Evolutionary conservation across 53 echinoderm and acorn worm genomes (phyloP), one percentile per base, ranked within the genome.

Genomic region (Patiria pectinifera): DNA sequence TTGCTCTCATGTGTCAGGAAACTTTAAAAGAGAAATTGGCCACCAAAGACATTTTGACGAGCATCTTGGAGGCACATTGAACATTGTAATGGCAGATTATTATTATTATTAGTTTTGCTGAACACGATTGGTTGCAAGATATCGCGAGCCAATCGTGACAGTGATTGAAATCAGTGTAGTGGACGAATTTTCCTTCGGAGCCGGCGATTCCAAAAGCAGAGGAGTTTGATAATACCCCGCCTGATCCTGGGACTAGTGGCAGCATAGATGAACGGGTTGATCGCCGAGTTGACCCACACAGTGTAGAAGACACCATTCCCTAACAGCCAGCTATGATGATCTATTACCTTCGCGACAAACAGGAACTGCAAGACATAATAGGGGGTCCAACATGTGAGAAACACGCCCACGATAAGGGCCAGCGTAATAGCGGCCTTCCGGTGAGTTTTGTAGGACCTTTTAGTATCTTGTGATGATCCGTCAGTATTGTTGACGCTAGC

Each of bases 221-320:
- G 45, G 46, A 92, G 13, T 44, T 48, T 46, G 19, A 83, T 4
- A 63, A 92, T 60, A 71, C 85, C 72, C 18, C 58, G 58, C 48
- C 92, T 59, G 21, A 92, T 85, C 16, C 79, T 74, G 15, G 92
- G 92, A 62, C 92, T 85, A 47, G 92, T 78, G 62, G 86, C 62
- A 1, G 86, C 92, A 47, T 92, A 92, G 80, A 92, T 85, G 44
- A 78, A 92, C 18, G 92, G 92, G 25, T 92, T 92, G 47, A 92
- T 46, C 13, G 92, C 85, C 4, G 92, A 92, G 69, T 92, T 92
- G 78, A 80, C 85, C 85, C 85, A 92, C 6, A 92, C 60, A 21
- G n/a, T 85, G 85, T 85, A 23, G 78, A 85, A 58, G 60, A 78
- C 45, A 75, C 21, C 66, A 66, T 66, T 66, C 14, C 66, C 0